A percentile compares a stretch with the other conserved stretches of the same genome.
Evolutionary conservation across 2,888 invertebrate species (phyloP).

Genomic region (Galerucella pusilla): DNA sequence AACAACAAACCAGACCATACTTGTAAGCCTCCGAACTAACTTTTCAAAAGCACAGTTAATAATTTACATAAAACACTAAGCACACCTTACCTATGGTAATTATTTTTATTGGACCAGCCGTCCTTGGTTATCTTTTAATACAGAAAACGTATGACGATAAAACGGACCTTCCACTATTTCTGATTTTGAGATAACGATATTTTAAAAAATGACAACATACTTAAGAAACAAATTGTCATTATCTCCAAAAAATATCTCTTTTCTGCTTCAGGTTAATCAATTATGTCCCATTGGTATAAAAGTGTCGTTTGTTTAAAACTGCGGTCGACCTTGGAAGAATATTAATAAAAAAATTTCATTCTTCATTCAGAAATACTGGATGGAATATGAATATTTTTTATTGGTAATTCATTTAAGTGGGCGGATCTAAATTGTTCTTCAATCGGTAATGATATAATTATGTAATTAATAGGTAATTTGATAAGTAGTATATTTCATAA

Average conservation of each 20-base stretch:
- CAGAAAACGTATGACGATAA: slow-evolving; percentile 12
- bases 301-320: too few relatives aligned
- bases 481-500: too few relatives aligned
- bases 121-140: slow-evolving; percentile 10
- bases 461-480: too few relatives aligned
- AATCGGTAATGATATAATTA: too few relatives aligned
- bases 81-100: slow-evolving; percentile 9
- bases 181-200: slow-evolving; percentile 22
- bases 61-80: slow-evolving; percentile 15
- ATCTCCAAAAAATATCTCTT: too few relatives aligned
- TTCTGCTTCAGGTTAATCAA: too few relatives aligned
- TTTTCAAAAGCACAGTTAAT: background rate
- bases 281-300: too few relatives aligned
- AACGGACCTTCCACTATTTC: slow-evolving; percentile 20
- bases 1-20: background rate
- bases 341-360: background rate
- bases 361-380: too few relatives aligned
- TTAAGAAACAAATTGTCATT: too few relatives aligned
- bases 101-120: slow-evolving; percentile 18
- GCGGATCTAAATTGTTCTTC: too few relatives aligned
- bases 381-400: too few relatives aligned
- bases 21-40: slow-evolving; percentile 1
- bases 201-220: slow-evolving; percentile 7
- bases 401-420: too few relatives aligned
- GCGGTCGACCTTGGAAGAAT: background rate